A percentile compares a stretch with the other conserved stretches of the same genome.
These are phyloP conservation scores for Phalera bucephala DNA, from an alignment of 2,888 invertebrate species.

Conservation along the genomic window DNA sequence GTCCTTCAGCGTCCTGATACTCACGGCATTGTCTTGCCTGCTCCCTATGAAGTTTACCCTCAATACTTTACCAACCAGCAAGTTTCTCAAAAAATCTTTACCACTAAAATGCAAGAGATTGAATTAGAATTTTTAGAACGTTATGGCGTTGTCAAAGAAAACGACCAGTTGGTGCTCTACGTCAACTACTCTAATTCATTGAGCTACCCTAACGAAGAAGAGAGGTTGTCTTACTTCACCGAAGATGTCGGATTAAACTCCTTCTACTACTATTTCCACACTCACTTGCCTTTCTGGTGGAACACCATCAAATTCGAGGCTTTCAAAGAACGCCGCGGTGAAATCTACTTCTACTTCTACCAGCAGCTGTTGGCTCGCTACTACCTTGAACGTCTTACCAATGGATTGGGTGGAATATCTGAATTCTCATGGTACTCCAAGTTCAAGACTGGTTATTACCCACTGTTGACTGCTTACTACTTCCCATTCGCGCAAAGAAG, in stretches of 20 bases:
- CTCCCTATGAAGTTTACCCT: conserved; percentile 86
- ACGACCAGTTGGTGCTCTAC: conserved; percentile 70
- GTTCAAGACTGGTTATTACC: conserved; percentile 58
- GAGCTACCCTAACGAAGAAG: conserved; percentile 80
- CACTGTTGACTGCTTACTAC: conserved; percentile 33
- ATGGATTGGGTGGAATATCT: conserved; percentile 84
- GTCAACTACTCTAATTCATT: conserved; percentile 82
- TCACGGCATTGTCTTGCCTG: conserved; percentile 82
- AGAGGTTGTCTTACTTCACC: conserved; percentile 85
- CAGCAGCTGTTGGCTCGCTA: conserved; percentile 87
- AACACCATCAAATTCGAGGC: conserved; percentile 71
- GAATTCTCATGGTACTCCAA: conserved; percentile 86
- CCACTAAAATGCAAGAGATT: conserved; percentile 64
- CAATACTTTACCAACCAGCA: conserved; percentile 85
- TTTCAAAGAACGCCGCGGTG: conserved; percentile 84
- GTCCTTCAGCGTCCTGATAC: conserved; percentile 83
- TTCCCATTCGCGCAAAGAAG: conserved; percentile 83
- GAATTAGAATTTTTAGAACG: conserved; percentile 48
- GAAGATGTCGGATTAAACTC: conserved; percentile 87
- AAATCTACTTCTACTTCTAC: conserved; percentile 85
- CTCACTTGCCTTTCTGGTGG: conserved; percentile 85
- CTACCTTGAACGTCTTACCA: conserved; percentile 86
- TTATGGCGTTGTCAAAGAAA: conserved; percentile 62
- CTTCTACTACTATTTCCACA: conserved; percentile 86
- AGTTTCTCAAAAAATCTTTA: conserved; percentile 68